These are phyloP conservation scores for Anguilla japonica DNA, from an alignment of 2,113 vertebrate genomes.

Conservation along the genomic window DNA sequence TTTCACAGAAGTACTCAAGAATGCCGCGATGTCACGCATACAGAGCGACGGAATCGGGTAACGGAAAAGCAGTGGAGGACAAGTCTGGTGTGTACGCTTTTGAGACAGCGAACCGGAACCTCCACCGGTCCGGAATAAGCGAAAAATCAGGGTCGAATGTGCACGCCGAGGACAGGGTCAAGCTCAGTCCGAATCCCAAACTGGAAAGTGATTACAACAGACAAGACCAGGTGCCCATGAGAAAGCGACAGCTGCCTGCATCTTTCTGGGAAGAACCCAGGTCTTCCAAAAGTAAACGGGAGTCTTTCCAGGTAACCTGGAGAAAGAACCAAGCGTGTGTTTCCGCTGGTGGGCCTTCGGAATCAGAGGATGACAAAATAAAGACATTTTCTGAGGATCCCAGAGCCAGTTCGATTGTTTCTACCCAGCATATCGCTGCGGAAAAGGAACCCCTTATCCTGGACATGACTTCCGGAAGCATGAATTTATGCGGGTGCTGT, in stretches of 20 bases:
- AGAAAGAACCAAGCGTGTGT: conserved; percentile 49
- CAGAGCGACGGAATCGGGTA: conserved; percentile 63
- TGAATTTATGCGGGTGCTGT: conserved; percentile 81
- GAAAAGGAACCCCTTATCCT: conserved; percentile 71
- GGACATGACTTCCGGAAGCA: conserved; percentile 65
- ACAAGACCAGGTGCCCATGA: conserved; percentile 89
- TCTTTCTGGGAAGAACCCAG: conserved; percentile 97
- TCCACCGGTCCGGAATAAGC: not conserved
- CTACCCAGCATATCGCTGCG: conserved; percentile 40
- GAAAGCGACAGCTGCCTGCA: conserved; percentile 91
- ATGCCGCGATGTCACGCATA: conserved; percentile 78
- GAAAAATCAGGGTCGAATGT: conserved; percentile 56
- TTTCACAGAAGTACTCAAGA: conserved; percentile 91
- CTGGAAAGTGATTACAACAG: conserved; percentile 56
- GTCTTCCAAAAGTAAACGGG: conserved; percentile 61
- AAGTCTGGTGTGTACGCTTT: conserved; percentile 35
- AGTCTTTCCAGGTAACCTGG: conserved; percentile 52
- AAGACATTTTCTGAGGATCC: conserved; percentile 55
- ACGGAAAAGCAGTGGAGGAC: conserved; percentile 62
- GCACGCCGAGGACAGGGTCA: conserved; percentile 46
- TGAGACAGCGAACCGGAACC: conserved; percentile 38
- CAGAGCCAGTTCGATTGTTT: conserved; percentile 47
- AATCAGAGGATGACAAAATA: conserved; percentile 69
- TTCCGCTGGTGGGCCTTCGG: conserved; percentile 41
- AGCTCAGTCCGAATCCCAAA: conserved; percentile 39